phyloP scores from a whole-genome alignment of 1,140 invertebrate genomes.

The Papilio glaucus region DNA sequence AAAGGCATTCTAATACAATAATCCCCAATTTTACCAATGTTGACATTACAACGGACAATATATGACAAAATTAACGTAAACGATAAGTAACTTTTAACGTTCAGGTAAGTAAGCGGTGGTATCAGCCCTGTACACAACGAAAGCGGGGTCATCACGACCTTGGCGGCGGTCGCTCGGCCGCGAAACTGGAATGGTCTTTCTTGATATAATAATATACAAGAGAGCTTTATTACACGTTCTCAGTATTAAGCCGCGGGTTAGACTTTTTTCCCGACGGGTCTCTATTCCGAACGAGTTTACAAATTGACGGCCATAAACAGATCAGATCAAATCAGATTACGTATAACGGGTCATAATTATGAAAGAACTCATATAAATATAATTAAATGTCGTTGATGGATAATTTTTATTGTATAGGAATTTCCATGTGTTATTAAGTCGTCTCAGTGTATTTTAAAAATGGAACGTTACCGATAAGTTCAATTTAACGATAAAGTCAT shows the following conservation, averaged over 20 bases:
- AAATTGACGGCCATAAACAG: slow-evolving; percentile 22
- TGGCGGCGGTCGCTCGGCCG: slow-evolving; percentile 46
- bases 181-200: slow-evolving; percentile 51
- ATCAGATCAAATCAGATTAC: slow-evolving; percentile 37
- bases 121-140: slow-evolving; percentile 46
- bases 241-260: slow-evolving; percentile 4
- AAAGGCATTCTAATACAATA: no score
- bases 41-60: no score
- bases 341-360: slow-evolving; percentile 46
- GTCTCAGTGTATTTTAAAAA: slow-evolving; percentile 44
- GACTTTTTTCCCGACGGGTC: slow-evolving; percentile 3
- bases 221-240: slow-evolving; percentile 28
- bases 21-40: no score
- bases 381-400: slow-evolving; percentile 50
- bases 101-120: neutral
- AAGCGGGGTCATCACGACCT: slow-evolving; percentile 58
- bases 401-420: slow-evolving; percentile 47
- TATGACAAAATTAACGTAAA: no score
- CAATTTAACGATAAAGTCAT: slow-evolving; percentile 22
- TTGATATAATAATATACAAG: slow-evolving; percentile 28
- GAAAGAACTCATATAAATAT: slow-evolving; percentile 56
- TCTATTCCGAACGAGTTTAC: slow-evolving; percentile 5
- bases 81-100: neutral
- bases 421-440: slow-evolving; percentile 53
- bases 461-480: slow-evolving; percentile 26